A percentile compares a stretch with the other conserved stretches of the same genome.
phyloP scores from a whole-genome alignment of 2,888 invertebrate genomes.

The Lathronympha strigana region DNA sequence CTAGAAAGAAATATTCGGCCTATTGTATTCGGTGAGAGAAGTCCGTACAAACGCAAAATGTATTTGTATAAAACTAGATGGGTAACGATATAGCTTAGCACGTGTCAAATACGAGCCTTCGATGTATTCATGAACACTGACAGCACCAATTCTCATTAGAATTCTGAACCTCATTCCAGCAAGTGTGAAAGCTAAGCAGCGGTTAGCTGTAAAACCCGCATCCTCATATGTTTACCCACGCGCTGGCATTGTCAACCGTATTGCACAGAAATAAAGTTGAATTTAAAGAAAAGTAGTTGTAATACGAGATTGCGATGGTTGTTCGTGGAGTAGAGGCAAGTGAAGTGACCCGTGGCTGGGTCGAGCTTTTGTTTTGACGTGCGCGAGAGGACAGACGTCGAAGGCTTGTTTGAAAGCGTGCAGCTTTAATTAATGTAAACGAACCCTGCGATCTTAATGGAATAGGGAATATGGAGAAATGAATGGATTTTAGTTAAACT shows the following conservation, averaged over 20 bases:
- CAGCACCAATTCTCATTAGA: conserved; percentile 27
- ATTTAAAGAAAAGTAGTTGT: background rate
- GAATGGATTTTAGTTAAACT: background rate
- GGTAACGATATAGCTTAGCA: background rate
- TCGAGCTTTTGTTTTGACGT: conserved; percentile 52
- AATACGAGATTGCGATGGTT: conserved; percentile 12
- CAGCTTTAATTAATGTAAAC: conserved; percentile 41
- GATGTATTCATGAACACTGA: conserved; percentile 18
- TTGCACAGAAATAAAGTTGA: background rate
- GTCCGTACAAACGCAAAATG: too few relatives aligned
- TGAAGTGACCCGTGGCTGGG: conserved; percentile 48
- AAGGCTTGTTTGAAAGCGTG: conserved; percentile 44
- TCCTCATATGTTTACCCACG: background rate
- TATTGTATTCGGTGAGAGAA: too few relatives aligned
- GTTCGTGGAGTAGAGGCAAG: conserved; percentile 15
- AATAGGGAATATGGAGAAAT: background rate
- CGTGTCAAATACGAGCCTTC: background rate
- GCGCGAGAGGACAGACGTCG: conserved; percentile 49
- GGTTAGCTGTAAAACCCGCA: background rate
- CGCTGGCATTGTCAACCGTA: background rate
- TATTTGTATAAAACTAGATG: background rate
- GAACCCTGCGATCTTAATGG: conserved; percentile 19
- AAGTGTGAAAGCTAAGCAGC: conserved; percentile 30
- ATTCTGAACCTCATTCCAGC: conserved; percentile 27
- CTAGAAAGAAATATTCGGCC: too few relatives aligned